Evolutionary conservation across 2,888 invertebrate species (phyloP).

Genomic region (Timema cristinae): DNA sequence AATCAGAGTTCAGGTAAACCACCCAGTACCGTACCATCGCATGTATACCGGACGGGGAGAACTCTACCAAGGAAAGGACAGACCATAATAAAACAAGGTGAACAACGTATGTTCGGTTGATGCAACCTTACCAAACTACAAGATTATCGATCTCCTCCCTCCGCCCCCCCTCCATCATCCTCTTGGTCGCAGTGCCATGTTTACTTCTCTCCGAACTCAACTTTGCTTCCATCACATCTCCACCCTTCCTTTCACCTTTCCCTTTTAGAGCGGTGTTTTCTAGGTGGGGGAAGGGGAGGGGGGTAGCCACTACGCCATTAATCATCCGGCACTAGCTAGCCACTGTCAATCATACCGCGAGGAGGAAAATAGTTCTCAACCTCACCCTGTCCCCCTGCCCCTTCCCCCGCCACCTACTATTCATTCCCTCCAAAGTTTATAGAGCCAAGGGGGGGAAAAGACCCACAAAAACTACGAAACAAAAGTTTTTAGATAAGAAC

Average conservation of each 20-base stretch:
- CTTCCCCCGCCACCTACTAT: background rate
- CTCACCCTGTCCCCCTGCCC: background rate
- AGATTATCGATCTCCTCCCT: constrained; percentile 6
- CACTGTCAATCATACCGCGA: constrained; percentile 45
- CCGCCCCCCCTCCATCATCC: background rate
- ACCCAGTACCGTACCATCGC: no score
- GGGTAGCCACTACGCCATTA: constrained; percentile 36
- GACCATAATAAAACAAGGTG: no score
- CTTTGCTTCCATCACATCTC: background rate
- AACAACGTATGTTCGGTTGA: background rate
- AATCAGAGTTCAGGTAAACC: no score
- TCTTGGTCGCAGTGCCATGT: constrained; percentile 30
- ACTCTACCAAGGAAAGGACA: no score
- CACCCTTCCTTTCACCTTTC: background rate
- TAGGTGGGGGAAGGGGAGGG: constrained; percentile 9
- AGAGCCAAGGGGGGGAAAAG: background rate
- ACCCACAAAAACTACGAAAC: constrained; percentile 8
- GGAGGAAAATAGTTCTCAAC: constrained; percentile 11
- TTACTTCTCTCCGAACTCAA: constrained; percentile 20
- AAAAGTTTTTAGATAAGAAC: constrained; percentile 16
- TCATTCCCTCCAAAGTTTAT: background rate
- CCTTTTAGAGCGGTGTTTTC: no score
- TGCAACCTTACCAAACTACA: constrained; percentile 11
- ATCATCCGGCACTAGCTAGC: constrained; percentile 44
- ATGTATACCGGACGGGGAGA: no score